These are phyloP conservation scores for Hydrozoanthus gracilis DNA, from an alignment of 92 coral and sea anemone species.

Conservation along the genomic window DNA sequence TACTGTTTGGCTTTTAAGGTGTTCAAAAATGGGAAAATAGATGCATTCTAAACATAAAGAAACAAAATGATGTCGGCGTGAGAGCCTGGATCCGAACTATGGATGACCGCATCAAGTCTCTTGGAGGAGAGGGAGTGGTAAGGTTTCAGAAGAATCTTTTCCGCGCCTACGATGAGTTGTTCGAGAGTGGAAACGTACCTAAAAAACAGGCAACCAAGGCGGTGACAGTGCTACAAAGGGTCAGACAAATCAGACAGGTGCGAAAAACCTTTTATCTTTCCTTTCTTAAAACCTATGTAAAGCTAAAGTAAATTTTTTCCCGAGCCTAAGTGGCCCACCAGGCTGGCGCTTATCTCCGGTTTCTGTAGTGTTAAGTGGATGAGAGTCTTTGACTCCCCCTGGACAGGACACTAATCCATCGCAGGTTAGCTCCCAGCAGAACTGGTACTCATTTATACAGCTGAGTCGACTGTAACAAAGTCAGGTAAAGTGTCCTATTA, in stretches of 20 bases:
- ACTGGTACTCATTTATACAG: too few species aligned
- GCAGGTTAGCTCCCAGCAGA: too few species aligned
- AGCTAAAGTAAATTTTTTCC: too few species aligned
- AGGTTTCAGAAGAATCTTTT: conserved; percentile 90
- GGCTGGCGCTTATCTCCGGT: too few species aligned
- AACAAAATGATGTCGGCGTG: conserved; percentile 85
- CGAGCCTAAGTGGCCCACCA: too few species aligned
- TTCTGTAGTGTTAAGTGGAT: too few species aligned
- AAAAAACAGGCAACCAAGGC: conserved; percentile 76
- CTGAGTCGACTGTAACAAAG: too few species aligned
- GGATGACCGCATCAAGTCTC: conserved; percentile 90
- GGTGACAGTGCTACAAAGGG: conserved; percentile 81
- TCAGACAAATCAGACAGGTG: conserved; percentile 87
- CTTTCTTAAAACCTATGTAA: too few species aligned
- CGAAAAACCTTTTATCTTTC: background rate
- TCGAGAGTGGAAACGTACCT: conserved; percentile 82
- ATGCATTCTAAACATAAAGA: conserved; percentile 72
- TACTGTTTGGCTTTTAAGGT: conserved; percentile 55
- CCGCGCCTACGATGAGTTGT: conserved; percentile 96
- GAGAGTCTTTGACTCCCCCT: too few species aligned
- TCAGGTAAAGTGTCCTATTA: too few species aligned
- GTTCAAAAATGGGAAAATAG: conserved; percentile 89
- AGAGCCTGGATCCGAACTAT: conserved; percentile 95
- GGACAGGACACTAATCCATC: too few species aligned
- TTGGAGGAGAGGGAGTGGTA: conserved; percentile 96